These are phyloP conservation scores for Tachypleus tridentatus DNA, from an alignment of 1,140 invertebrate genomes.

Conservation along the genomic window DNA sequence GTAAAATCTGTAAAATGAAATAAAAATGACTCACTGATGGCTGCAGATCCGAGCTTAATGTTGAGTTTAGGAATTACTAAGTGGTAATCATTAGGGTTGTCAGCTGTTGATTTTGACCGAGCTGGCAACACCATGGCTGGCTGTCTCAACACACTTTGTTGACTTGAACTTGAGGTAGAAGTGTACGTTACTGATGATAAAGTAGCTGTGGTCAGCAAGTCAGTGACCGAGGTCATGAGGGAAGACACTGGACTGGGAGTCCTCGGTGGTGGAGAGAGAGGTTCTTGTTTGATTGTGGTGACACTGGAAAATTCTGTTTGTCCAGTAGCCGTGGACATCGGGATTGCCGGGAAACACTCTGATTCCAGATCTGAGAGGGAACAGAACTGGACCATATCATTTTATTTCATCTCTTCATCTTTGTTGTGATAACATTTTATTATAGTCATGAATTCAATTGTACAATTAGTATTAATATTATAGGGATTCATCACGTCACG, in stretches of 20 bases:
- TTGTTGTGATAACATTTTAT: too few relatives aligned
- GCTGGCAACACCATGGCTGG: conserved; percentile 31
- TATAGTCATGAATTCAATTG: too few relatives aligned
- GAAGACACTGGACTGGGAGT: background rate
- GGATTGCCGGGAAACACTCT: conserved; percentile 61
- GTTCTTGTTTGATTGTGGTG: conserved; percentile 35
- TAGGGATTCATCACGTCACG: too few relatives aligned
- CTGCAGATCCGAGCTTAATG: conserved; percentile 30
- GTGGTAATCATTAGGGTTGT: conserved; percentile 6
- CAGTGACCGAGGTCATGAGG: too few relatives aligned
- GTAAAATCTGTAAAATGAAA: too few relatives aligned
- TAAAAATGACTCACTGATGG: conserved; percentile 8
- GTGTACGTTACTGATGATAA: too few relatives aligned
- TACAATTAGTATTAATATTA: too few relatives aligned
- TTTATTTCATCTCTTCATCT: too few relatives aligned
- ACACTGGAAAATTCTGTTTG: conserved; percentile 20
- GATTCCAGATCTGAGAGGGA: conserved; percentile 61
- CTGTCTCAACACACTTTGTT: conserved; percentile 44
- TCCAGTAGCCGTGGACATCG: conserved; percentile 43
- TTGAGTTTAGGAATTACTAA: conserved; percentile 44
- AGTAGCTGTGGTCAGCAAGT: too few relatives aligned
- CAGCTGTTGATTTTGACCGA: too few relatives aligned
- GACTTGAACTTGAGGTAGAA: too few relatives aligned
- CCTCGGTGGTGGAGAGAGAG: conserved; percentile 27
- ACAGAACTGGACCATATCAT: background rate